Conservation (phyloP, 2,113 vertebrate genomes). For the Xiphorhynchus elegans region DNA sequence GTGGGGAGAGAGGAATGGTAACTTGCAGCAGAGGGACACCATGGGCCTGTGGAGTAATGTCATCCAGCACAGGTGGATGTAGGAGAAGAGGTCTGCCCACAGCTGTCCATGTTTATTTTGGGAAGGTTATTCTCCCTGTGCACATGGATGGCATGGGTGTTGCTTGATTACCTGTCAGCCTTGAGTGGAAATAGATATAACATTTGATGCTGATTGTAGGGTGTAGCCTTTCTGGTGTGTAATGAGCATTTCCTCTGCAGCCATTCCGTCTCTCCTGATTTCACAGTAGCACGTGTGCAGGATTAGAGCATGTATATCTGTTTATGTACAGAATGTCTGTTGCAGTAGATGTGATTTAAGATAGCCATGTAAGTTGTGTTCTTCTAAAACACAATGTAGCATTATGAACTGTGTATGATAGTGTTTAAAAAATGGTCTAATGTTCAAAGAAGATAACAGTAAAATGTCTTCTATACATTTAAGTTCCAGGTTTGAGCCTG, state of each 20-base stretch:
- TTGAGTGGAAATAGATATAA: background rate
- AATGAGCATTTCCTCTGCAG: background rate
- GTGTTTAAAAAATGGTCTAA: background rate
- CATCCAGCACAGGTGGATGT: background rate
- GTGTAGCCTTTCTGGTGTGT: background rate
- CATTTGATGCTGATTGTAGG: background rate
- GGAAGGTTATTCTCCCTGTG: background rate
- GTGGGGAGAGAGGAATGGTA: background rate
- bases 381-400: background rate
- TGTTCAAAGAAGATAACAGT: background rate
- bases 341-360: background rate
- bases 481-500: background rate
- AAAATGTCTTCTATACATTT: background rate
- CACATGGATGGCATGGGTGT: background rate
- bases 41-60: background rate
- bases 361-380: background rate
- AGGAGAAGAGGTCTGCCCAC: background rate
- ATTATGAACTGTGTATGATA: background rate
- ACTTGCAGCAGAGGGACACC: background rate
- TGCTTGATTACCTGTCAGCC: constrained; percentile 10
- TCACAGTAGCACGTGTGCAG: background rate
- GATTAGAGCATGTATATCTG: background rate
- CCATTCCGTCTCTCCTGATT: background rate
- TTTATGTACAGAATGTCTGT: background rate
- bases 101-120: background rate